phyloP scores from a whole-genome alignment of 2,113 vertebrate species.

The Daboia siamensis region DNA sequence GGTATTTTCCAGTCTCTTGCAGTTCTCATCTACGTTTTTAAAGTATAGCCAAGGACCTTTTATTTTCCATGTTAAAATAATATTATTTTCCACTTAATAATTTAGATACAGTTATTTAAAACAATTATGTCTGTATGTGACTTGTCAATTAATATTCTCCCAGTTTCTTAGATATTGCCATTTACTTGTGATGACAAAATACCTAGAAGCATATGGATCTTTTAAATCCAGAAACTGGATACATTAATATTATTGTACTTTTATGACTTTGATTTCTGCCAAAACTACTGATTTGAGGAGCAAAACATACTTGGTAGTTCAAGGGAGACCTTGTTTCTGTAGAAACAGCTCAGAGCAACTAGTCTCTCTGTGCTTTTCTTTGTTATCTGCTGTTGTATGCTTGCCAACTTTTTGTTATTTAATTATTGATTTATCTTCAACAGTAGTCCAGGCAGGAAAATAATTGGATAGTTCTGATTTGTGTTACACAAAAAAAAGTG shows the following conservation, averaged over 20 bases:
- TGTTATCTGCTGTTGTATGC: conserved; percentile 19
- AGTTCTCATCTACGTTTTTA: neutral
- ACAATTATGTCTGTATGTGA: neutral
- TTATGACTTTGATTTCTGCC: neutral
- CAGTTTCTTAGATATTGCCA: neutral
- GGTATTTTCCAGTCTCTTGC: neutral
- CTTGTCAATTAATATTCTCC: neutral
- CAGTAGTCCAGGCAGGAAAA: conserved; percentile 19
- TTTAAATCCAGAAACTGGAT: neutral
- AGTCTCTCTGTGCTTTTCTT: neutral
- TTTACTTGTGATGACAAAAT: neutral
- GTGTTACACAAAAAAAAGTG: conserved; percentile 44
- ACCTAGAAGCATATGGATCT: neutral
- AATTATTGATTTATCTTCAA: conserved; percentile 2
- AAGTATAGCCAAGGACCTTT: neutral
- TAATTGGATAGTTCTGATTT: conserved; percentile 21
- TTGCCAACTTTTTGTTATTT: conserved; percentile 5
- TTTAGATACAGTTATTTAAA: neutral
- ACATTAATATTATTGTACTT: neutral
- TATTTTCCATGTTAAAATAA: neutral
- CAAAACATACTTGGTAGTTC: neutral
- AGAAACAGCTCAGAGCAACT: neutral
- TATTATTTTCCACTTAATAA: neutral
- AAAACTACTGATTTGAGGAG: neutral
- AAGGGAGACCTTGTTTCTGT: conserved; percentile 7